Percentiles rank a stretch among this genome's conserved stretches.
Conservation (phyloP, 2,113 vertebrate genomes). For the Malurus elegans region DNA sequence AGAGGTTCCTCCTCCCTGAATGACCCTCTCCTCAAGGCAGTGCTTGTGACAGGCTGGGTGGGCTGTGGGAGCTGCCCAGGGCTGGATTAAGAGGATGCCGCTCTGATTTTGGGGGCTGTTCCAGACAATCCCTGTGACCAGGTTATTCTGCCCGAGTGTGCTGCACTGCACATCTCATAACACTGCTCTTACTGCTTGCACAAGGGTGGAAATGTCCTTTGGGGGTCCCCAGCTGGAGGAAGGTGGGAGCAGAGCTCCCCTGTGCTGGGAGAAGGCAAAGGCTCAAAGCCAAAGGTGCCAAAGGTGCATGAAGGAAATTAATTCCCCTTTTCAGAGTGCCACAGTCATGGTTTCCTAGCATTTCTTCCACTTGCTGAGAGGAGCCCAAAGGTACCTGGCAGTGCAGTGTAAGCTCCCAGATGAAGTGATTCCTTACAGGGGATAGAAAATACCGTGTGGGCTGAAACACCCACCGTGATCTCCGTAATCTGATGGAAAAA, state of each 20-base stretch:
- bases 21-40: accelerated
- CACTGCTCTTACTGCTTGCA: background rate
- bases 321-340: background rate
- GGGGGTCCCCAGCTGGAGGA: background rate
- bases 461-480: accelerated
- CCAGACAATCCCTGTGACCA: background rate
- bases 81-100: background rate
- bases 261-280: background rate
- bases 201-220: background rate
- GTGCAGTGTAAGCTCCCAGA: background rate
- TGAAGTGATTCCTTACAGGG: background rate
- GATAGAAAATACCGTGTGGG: background rate
- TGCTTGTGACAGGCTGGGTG: background rate
- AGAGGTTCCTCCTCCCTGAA: background rate
- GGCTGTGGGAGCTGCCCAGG: background rate
- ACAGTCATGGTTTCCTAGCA: accelerated
- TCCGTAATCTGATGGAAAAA: no score
- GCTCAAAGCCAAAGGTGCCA: background rate
- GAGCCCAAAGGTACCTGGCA: accelerated
- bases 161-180: background rate
- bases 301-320: background rate
- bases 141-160: background rate
- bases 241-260: background rate
- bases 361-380: accelerated
- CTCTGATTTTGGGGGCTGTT: background rate